These are phyloP conservation scores for Enteromius radiatus DNA, from an alignment of 2,797 vertebrate genomes.

Conservation along the genomic window DNA sequence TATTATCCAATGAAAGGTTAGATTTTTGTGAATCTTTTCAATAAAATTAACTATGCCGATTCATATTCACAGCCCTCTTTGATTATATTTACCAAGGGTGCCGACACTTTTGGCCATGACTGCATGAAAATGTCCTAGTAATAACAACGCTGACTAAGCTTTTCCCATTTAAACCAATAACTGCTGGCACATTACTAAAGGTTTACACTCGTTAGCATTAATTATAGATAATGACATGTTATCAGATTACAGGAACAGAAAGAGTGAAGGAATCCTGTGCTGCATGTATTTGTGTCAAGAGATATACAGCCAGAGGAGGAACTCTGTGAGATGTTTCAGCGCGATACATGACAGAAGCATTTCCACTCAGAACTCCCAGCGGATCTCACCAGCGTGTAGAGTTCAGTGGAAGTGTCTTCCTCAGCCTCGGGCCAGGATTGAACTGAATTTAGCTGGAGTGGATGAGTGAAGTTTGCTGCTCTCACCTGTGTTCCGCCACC, in stretches of 20 bases:
- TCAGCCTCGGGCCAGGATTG: slow-evolving; percentile 9
- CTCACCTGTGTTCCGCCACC: slow-evolving; percentile 12
- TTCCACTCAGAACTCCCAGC: slow-evolving; percentile 15
- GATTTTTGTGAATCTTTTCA: too few relatives aligned
- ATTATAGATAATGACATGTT: not conserved
- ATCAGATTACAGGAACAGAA: not conserved
- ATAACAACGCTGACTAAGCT: not conserved
- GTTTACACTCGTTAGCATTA: not conserved
- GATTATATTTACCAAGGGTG: too few relatives aligned
- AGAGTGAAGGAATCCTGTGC: not conserved
- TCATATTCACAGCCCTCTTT: too few relatives aligned
- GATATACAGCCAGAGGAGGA: not conserved
- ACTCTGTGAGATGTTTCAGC: not conserved
- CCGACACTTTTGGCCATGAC: too few relatives aligned
- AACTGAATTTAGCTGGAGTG: slow-evolving; percentile 25
- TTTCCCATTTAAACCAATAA: not conserved
- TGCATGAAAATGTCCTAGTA: not conserved
- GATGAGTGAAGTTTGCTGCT: not conserved
- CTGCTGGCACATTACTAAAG: not conserved
- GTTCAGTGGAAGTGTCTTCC: slow-evolving; percentile 20
- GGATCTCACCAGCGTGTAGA: slow-evolving; percentile 6
- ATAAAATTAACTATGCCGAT: too few relatives aligned
- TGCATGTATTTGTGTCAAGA: not conserved
- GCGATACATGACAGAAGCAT: slow-evolving; percentile 13
- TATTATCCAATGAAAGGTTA: too few relatives aligned